Percentiles rank a stretch among this genome's conserved stretches.
These are phyloP conservation scores for Drosophila rellima DNA, from an alignment of 2,888 invertebrate species.

Conservation along the genomic window DNA sequence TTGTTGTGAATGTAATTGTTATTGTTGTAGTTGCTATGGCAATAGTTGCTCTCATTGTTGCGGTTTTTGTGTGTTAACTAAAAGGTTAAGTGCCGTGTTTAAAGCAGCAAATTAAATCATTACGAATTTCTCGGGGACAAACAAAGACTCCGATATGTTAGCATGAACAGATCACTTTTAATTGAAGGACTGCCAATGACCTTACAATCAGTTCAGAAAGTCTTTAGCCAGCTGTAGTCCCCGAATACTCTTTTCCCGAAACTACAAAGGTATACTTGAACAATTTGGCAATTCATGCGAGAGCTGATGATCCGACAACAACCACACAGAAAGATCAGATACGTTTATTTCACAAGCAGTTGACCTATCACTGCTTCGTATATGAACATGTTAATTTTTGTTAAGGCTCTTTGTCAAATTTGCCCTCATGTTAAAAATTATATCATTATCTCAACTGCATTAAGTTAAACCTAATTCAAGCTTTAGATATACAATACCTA, in stretches of 20 bases:
- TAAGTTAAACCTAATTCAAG: background rate
- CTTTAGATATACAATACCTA: slow-evolving; percentile 6
- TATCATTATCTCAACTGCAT: background rate
- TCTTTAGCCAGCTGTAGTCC: background rate
- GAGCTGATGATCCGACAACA: background rate
- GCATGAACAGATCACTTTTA: slow-evolving; percentile 1
- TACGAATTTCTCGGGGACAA: slow-evolving; percentile 31
- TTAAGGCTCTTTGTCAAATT: background rate
- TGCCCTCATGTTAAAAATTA: background rate
- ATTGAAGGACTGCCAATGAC: slow-evolving; percentile 44
- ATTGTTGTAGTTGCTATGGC: slow-evolving; percentile 29
- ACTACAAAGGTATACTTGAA: no score
- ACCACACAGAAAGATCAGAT: background rate
- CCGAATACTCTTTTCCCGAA: background rate
- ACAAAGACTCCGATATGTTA: slow-evolving; percentile 12
- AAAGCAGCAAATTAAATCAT: slow-evolving; percentile 72
- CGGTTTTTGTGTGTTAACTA: slow-evolving; percentile 57
- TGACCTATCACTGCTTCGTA: no score
- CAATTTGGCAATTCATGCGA: background rate
- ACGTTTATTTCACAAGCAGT: no score
- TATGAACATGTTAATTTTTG: background rate
- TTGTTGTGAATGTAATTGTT: slow-evolving; percentile 24
- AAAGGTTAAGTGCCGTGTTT: slow-evolving; percentile 70
- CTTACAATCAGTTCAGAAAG: slow-evolving; percentile 5
- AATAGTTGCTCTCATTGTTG: slow-evolving; percentile 72